Conservation (phyloP, 53 echinoderm and acorn worm species). For the Zoroaster sp. region DNA sequence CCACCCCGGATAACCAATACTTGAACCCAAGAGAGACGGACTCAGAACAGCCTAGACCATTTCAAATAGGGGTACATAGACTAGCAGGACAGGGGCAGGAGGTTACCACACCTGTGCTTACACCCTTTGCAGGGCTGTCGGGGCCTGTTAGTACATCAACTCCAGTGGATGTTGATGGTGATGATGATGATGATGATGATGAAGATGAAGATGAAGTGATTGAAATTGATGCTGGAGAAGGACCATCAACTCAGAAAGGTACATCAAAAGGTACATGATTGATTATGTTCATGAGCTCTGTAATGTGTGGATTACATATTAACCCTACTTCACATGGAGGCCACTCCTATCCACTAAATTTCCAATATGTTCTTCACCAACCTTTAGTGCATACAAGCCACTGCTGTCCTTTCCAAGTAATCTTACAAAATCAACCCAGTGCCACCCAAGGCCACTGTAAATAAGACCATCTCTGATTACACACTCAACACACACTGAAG, state of each 20-base stretch:
- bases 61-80: background rate
- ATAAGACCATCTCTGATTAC: no score
- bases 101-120: conserved; percentile 51
- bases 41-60: background rate
- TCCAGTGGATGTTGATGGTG: conserved; percentile 68
- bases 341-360: no score
- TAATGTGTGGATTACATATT: no score
- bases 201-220: conserved; percentile 14
- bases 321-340: no score
- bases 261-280: background rate
- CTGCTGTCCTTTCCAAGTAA: no score
- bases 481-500: no score
- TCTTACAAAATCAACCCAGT: no score
- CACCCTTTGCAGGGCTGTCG: conserved; percentile 67
- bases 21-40: background rate
- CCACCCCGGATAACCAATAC: background rate
- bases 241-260: conserved; percentile 42
- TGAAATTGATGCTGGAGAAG: conserved; percentile 29
- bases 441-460: no score
- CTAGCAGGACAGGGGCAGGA: background rate
- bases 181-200: conserved; percentile 68
- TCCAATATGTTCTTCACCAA: no score
- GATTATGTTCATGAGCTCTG: no score
- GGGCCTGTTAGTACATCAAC: conserved; percentile 82
- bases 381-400: no score